Evolutionary conservation across 2,797 vertebrate species (phyloP), one percentile per base, ranked within the genome.

Genomic region (Sebastes itinus): DNA sequence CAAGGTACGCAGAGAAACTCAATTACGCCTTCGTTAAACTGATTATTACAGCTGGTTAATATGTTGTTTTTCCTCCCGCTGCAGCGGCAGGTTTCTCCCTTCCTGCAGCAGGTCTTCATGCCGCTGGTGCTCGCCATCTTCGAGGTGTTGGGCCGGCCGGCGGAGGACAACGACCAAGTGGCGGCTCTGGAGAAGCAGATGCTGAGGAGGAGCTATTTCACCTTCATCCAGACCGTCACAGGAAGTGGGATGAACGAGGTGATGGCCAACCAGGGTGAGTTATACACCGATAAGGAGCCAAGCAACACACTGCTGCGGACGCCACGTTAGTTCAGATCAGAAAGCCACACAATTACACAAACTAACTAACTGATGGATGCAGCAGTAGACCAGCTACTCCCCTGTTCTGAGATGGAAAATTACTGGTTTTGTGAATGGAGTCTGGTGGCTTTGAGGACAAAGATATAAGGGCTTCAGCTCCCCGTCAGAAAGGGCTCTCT

Each of bases 61-160:
- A 10, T 6, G 49, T 10, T 7, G 9, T 9, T n/a, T 52, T 8
- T n/a, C 16, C 25, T 28, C 28, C 9, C 59, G 8, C 20, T 28
- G 25, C 94, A 99, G 98, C 93, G 93, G 70, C 98, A 99, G 92
- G 98, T 99, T 69, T 98, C 98, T 9, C 98, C 98, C 49, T 99
- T 99, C 94, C 95, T 99, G 86, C 98, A 99, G 88, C 98, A 99
- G 94, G 96, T 99, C 90, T 99, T 99, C 92, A 99, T 99, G 98
- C 98, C 98, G 0, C 93, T 99, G 33, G 97, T 99, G 72, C 96
- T 92, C 86, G 97, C 98, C 81, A 99, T 99, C 93, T 99, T 99
- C 73, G 97, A 99, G 93, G 97, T 97, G 23, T 78, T 99, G 91
- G 95, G 96, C 0, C 96, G 96, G 56, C 98, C 98, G 27, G 98